Base-by-base conservation (phyloP, 2,888 invertebrate genomes). In the Drosophila paramelanica region DNA sequence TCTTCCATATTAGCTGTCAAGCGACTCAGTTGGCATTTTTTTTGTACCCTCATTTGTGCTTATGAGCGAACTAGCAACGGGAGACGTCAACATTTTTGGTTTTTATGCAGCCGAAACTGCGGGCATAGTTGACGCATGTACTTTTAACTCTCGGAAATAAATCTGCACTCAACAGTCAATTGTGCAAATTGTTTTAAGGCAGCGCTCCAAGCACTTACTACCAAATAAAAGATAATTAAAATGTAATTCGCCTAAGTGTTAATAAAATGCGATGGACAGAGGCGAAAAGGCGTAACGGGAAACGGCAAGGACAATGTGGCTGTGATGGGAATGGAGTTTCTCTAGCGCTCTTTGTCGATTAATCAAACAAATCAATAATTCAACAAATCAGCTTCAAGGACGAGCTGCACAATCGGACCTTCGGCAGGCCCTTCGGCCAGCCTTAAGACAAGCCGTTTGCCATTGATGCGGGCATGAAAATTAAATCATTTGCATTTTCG, bases 341-440 rank as follows among this genome's bases (percentile, higher is more conserved):
- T 11, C 25, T 52, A 46, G 62, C 20, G 38, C 66, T 67, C 47
- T 55, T 67, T 56, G 42, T 67, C 79, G 89, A 77, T 80, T 87
- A 83, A 86, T 83, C 89, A 83, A 80, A 71, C 75, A 65, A 80
- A 86, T 83, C 87, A 83, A 83, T 88, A 83, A 88, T 86, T 88
- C 72, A 83, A 51, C 81, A 77, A 80, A 77, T 80, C 77, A 86
- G 73, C 70, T 61, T 72, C 81, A 68, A 64, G 70, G 62, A 64
- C 65, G 62, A 70, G 47, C 52, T 52, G 51, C 66, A 53, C 43
- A 67, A 52, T 59, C 23, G 59, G 33, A 56, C 60, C 49, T 42
- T 42, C 55, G 5, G 36, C 14, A 33, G 14, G 38, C n/a, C 52
- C 31, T 25, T 11, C 20, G n/a, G 45, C 3, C 47, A 50, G 45